Evolutionary conservation across 2,888 invertebrate species (phyloP).

Genomic region (Xestia c-nigrum): DNA sequence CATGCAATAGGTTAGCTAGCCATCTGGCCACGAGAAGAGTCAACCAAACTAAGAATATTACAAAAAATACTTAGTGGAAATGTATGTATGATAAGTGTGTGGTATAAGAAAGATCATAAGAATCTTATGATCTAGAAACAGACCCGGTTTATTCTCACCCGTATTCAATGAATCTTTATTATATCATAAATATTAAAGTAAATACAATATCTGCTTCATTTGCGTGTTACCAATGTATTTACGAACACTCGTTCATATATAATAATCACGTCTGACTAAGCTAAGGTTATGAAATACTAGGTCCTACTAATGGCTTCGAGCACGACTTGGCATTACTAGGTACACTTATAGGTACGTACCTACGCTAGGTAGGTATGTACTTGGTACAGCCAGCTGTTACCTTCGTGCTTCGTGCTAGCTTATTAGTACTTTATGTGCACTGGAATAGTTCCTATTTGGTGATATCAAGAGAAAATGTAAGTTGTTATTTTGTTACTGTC

Average conservation of each 20-base stretch:
- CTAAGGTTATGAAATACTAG: conserved; percentile 60
- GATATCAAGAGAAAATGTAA: neutral
- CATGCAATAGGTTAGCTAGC: neutral
- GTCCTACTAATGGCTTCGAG: conserved; percentile 47
- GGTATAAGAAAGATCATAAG: neutral
- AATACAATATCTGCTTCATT: conserved; percentile 28
- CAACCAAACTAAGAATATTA: too few species aligned
- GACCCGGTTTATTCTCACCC: neutral
- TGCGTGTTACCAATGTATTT: conserved; percentile 43
- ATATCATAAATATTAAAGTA: neutral
- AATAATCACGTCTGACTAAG: conserved; percentile 61
- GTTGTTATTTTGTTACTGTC: neutral
- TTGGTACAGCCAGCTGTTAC: conserved; percentile 55
- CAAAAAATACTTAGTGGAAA: neutral
- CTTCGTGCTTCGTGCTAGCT: conserved; percentile 19
- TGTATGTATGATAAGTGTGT: neutral
- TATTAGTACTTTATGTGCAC: conserved; percentile 37
- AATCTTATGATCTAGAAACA: neutral
- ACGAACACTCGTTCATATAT: conserved; percentile 45
- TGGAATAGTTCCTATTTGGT: conserved; percentile 10
- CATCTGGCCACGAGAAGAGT: neutral
- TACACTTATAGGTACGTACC: too few species aligned
- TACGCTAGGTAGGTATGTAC: conserved; percentile 25
- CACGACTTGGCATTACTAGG: conserved; percentile 44
- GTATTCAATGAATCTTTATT: neutral